Conservation (phyloP, 2,797 vertebrate species). For the Tenualosa ilisha region DNA sequence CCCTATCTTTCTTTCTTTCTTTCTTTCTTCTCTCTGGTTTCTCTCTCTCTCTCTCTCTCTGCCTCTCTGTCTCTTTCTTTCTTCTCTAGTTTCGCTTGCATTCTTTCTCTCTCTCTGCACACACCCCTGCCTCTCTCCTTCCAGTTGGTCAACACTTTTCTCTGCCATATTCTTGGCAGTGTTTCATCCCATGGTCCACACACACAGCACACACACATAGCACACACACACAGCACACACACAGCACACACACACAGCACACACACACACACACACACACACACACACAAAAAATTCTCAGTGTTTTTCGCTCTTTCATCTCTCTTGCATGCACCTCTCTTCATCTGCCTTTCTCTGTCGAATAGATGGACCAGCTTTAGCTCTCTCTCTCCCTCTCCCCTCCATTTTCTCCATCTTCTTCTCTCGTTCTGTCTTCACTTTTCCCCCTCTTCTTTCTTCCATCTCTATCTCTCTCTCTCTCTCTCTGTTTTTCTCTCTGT, state of each 20-base stretch:
- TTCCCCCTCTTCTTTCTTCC: neutral
- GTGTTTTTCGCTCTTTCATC: neutral
- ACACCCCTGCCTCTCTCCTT: neutral
- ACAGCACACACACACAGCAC: neutral
- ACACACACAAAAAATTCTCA: neutral
- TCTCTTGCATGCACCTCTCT: neutral
- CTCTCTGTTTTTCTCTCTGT: conserved; percentile 27
- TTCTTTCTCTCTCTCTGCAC: neutral
- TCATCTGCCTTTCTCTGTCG: neutral
- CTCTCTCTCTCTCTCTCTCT: neutral
- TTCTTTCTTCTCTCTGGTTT: neutral
- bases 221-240: too few relatives aligned
- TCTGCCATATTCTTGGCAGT: neutral
- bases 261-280: neutral
- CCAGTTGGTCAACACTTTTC: neutral
- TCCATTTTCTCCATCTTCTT: neutral
- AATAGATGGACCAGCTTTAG: neutral
- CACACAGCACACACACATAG: neutral
- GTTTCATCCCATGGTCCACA: neutral
- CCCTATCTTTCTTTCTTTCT: neutral
- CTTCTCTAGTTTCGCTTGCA: conserved; percentile 3
- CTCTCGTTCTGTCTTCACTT: neutral
- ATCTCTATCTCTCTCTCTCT: neutral
- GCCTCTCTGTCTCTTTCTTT: neutral
- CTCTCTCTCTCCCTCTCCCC: neutral